These are phyloP conservation scores for Neuroterus valhalla DNA, from an alignment of 1,140 invertebrate genomes.

Conservation along the genomic window DNA sequence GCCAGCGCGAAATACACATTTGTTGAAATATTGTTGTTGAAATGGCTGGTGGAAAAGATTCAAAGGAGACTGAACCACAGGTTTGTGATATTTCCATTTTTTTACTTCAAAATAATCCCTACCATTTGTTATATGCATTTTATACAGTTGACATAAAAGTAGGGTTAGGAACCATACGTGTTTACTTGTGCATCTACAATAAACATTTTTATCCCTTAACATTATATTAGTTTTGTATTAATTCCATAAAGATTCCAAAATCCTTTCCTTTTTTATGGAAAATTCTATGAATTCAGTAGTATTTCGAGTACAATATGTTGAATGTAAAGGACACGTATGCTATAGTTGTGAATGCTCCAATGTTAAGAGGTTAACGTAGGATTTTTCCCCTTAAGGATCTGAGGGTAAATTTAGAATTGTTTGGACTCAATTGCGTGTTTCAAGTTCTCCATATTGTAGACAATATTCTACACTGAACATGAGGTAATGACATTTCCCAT, in stretches of 20 bases:
- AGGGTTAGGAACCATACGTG: not conserved
- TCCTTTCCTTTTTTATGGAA: not conserved
- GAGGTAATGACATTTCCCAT: too few species aligned
- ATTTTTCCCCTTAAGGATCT: too few species aligned
- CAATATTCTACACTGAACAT: too few species aligned
- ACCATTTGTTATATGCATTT: too few species aligned
- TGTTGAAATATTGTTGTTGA: not conserved
- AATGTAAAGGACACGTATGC: not conserved
- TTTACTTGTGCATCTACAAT: not conserved
- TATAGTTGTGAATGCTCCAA: not conserved
- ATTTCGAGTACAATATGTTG: not conserved
- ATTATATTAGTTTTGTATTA: not conserved
- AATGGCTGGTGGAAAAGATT: conserved; percentile 16
- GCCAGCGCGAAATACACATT: not conserved
- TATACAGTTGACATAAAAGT: not conserved
- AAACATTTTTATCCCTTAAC: not conserved
- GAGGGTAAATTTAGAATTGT: too few species aligned
- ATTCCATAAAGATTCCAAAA: not conserved
- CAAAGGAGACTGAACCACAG: not conserved
- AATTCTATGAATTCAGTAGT: not conserved
- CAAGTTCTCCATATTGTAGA: too few species aligned
- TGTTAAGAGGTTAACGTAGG: too few species aligned
- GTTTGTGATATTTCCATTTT: not conserved
- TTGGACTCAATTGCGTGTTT: too few species aligned
- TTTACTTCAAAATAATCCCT: not conserved